Evolutionary conservation across 2,888 invertebrate genomes (phyloP).

Genomic region (Perithous albicinctus): DNA sequence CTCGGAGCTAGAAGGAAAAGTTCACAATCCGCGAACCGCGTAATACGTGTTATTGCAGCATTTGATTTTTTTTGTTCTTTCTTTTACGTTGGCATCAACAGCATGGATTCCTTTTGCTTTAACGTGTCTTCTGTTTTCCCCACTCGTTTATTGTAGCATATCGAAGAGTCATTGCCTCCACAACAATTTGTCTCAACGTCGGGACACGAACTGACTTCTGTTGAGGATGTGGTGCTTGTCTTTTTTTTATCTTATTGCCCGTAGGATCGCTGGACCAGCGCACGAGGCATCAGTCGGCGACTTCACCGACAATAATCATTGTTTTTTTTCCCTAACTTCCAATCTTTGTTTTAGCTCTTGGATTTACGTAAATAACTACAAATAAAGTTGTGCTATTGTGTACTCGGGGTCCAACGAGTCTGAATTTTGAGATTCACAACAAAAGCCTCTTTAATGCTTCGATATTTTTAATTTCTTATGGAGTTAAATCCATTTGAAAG

Average conservation of each 20-base stretch:
- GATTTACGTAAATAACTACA: not conserved
- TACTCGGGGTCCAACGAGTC: conserved; percentile 10
- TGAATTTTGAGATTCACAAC: conserved; percentile 29
- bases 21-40: conserved; percentile 71
- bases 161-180: not conserved
- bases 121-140: conserved; percentile 44
- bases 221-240: not conserved
- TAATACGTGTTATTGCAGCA: conserved; percentile 69
- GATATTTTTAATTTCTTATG: conserved; percentile 25
- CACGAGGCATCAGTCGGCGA: conserved; percentile 22
- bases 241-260: conserved; percentile 7
- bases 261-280: conserved; percentile 25
- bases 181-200: not conserved
- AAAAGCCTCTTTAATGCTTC: conserved; percentile 47
- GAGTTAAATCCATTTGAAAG: too few species aligned
- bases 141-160: not conserved
- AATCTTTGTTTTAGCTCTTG: conserved; percentile 35
- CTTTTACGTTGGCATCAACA: conserved; percentile 50
- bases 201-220: not conserved
- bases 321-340: conserved; percentile 11
- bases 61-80: too few species aligned
- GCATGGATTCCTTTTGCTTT: conserved; percentile 54
- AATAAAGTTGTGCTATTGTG: not conserved
- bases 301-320: conserved; percentile 17
- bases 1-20: conserved; percentile 73